A percentile compares a stretch with the other conserved stretches of the same genome.
Evolutionary conservation across 2,888 invertebrate species (phyloP).

Genomic region (Diploptera punctata): DNA sequence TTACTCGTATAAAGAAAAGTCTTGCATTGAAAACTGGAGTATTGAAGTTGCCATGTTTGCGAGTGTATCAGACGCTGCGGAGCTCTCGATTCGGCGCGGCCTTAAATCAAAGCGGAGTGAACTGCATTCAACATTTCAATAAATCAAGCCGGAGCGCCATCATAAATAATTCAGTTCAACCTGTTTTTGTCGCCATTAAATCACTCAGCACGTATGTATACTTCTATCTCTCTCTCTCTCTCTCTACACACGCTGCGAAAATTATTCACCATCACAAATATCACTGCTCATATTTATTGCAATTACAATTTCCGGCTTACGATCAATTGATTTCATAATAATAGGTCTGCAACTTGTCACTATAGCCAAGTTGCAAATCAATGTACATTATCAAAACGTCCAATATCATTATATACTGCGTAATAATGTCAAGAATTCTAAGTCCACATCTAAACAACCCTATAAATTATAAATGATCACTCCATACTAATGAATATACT

Average conservation of each 20-base stretch:
- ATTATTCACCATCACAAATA: slow-evolving; percentile 36
- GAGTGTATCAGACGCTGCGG: neutral
- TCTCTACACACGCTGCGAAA: slow-evolving; percentile 15
- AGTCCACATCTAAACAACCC: too few species aligned
- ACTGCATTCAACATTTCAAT: slow-evolving; percentile 35
- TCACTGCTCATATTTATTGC: slow-evolving; percentile 31
- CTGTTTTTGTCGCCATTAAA: slow-evolving; percentile 38
- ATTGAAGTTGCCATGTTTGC: neutral
- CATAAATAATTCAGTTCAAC: slow-evolving; percentile 38
- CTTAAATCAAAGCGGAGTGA: slow-evolving; percentile 32
- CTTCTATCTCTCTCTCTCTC: slow-evolving; percentile 6
- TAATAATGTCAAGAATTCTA: too few species aligned
- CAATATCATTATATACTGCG: too few species aligned
- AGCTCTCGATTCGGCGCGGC: slow-evolving; percentile 16
- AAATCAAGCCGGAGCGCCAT: slow-evolving; percentile 31
- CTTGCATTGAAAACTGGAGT: too few species aligned
- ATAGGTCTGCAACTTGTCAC: slow-evolving; percentile 28
- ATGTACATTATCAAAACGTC: neutral
- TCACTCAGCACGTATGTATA: slow-evolving; percentile 32
- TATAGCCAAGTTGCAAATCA: slow-evolving; percentile 15
- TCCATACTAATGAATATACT: too few species aligned
- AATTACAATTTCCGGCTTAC: slow-evolving; percentile 31
- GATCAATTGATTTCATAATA: slow-evolving; percentile 32
- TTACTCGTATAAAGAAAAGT: too few species aligned
- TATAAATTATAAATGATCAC: too few species aligned